A percentile compares a stretch with the other conserved stretches of the same genome.
phyloP scores from a whole-genome alignment of 2,888 invertebrate species.

The Ctena decussata region DNA sequence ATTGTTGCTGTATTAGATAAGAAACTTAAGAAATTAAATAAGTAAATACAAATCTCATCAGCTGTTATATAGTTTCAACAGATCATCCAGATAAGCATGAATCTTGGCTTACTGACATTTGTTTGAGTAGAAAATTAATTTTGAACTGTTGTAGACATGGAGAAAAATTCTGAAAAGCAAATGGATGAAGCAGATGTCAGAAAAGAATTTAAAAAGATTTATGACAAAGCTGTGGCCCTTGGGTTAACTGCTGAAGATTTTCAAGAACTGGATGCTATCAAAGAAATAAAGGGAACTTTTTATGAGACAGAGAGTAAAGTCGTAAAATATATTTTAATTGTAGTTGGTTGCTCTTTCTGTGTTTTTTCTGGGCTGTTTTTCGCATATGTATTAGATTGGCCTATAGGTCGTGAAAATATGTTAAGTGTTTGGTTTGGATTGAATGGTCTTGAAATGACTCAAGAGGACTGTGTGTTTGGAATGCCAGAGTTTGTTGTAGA shows the following conservation, averaged over 20 bases:
- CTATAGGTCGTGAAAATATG: slow-evolving; percentile 64
- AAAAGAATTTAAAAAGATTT: slow-evolving; percentile 71
- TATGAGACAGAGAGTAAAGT: slow-evolving; percentile 19
- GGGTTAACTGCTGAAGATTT: slow-evolving; percentile 75
- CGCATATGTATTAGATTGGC: slow-evolving; percentile 74
- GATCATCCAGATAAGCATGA: no score
- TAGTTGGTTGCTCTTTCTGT: slow-evolving; percentile 19
- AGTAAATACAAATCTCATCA: no score
- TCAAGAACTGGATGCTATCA: slow-evolving; percentile 64
- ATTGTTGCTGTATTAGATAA: no score
- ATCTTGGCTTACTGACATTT: no score
- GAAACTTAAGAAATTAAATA: no score
- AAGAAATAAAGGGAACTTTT: slow-evolving; percentile 55
- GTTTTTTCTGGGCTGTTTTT: slow-evolving; percentile 42
- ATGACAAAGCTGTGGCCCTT: slow-evolving; percentile 68
- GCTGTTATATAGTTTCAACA: no score
- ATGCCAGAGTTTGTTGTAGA: slow-evolving; percentile 70
- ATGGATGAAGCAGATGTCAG: slow-evolving; percentile 49
- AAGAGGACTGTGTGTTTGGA: slow-evolving; percentile 77
- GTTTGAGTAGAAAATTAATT: no score
- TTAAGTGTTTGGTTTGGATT: slow-evolving; percentile 68
- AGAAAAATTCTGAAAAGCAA: not conserved
- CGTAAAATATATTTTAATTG: slow-evolving; percentile 31
- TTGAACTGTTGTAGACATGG: not conserved
- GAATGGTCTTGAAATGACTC: slow-evolving; percentile 56